Conservation (phyloP, 2,888 invertebrate genomes). For the Eupsilia transversa region DNA sequence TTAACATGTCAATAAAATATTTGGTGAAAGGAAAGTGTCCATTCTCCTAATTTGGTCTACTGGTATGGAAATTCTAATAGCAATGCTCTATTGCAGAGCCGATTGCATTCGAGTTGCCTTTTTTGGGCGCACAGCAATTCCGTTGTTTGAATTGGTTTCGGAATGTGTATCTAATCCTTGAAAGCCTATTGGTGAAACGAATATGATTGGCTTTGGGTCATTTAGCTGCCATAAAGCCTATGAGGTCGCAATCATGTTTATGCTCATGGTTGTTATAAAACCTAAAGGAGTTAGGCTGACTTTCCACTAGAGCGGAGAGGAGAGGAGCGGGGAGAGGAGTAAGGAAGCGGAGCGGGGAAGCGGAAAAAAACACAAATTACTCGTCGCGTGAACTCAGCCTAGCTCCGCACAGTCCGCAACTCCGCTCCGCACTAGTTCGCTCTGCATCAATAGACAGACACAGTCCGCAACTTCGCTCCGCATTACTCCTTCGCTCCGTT, state of each 20-base stretch:
- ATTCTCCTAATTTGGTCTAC: not conserved
- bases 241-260: slow-evolving; percentile 30
- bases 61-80: slow-evolving; percentile 29
- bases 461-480: too few relatives aligned
- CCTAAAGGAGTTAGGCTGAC: too few relatives aligned
- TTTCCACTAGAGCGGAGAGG: too few relatives aligned
- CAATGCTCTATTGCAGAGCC: not conserved
- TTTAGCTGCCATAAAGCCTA: slow-evolving; percentile 27
- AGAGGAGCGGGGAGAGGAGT: too few relatives aligned
- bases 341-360: too few relatives aligned
- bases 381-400: too few relatives aligned
- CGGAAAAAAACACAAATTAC: too few relatives aligned
- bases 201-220: slow-evolving; percentile 40
- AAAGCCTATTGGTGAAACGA: slow-evolving; percentile 32
- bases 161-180: slow-evolving; percentile 44
- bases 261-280: slow-evolving; percentile 16
- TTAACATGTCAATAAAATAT: slow-evolving; percentile 2
- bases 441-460: too few relatives aligned
- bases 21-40: slow-evolving; percentile 7
- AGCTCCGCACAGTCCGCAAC: too few relatives aligned
- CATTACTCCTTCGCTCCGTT: too few relatives aligned
- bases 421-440: too few relatives aligned
- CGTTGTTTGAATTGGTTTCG: slow-evolving; percentile 23
- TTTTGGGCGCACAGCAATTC: slow-evolving; percentile 24
- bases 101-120: slow-evolving; percentile 17